Evolutionary conservation across 2,888 invertebrate species (phyloP).

Genomic region (Dicyrtomina minuta): DNA sequence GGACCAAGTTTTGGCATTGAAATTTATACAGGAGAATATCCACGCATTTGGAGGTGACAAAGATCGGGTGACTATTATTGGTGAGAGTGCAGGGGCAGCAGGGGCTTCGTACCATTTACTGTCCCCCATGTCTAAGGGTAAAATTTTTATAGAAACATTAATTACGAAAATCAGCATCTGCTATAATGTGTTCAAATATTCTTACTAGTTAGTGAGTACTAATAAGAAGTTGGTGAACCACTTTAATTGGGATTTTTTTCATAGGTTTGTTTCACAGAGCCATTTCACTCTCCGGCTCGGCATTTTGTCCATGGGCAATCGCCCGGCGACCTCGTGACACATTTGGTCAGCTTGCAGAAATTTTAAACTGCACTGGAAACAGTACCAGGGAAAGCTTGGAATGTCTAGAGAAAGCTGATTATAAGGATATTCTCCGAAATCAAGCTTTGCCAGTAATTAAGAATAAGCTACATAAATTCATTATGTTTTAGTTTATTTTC

Average conservation of each 20-base stretch:
- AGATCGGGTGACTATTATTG: neutral
- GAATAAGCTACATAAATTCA: too few relatives aligned
- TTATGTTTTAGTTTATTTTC: too few relatives aligned
- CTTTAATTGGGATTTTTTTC: too few relatives aligned
- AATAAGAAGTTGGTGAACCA: too few relatives aligned
- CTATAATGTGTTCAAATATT: neutral
- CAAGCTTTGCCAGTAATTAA: slow-evolving; percentile 5
- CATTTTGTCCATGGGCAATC: slow-evolving; percentile 19
- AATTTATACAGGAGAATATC: slow-evolving; percentile 4
- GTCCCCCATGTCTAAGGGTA: slow-evolving; percentile 20
- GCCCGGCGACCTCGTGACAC: neutral
- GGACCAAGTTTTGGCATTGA: slow-evolving; percentile 3
- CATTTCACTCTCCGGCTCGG: neutral
- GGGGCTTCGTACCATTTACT: slow-evolving; percentile 5
- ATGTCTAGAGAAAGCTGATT: neutral
- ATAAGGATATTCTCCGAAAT: neutral
- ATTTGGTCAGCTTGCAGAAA: neutral
- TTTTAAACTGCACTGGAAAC: neutral
- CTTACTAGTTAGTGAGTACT: neutral
- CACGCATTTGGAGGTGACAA: slow-evolving; percentile 1
- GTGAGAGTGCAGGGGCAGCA: slow-evolving; percentile 14
- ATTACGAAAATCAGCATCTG: neutral
- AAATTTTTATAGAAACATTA: neutral
- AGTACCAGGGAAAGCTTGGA: neutral
- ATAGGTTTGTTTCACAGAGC: slow-evolving; percentile 10